Conservation (phyloP, 2,888 invertebrate genomes). For the Phyllotreta striolata region DNA sequence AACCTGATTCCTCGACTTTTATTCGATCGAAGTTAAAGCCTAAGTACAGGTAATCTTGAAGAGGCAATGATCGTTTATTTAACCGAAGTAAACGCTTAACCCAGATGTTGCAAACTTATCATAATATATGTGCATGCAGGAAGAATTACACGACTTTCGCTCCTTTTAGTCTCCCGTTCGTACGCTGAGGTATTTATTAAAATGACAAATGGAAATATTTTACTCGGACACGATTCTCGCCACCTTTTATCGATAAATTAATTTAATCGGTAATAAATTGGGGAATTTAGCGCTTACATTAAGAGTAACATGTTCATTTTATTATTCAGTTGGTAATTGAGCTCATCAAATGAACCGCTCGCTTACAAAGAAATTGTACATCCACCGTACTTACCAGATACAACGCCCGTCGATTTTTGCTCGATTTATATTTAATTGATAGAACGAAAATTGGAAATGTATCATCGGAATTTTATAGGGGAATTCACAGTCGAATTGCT, state of each 20-base stretch:
- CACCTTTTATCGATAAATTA: conserved; percentile 33
- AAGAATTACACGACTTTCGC: conserved; percentile 34
- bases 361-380: too few relatives aligned
- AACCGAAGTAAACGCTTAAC: conserved; percentile 19
- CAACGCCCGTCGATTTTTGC: too few relatives aligned
- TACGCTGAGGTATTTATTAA: conserved; percentile 13
- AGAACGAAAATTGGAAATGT: conserved; percentile 6
- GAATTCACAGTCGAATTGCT: conserved; percentile 31
- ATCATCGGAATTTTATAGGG: neutral
- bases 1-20: too few relatives aligned
- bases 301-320: too few relatives aligned
- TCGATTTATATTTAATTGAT: too few relatives aligned
- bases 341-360: too few relatives aligned
- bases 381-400: too few relatives aligned
- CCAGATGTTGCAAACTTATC: conserved; percentile 27
- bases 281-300: too few relatives aligned
- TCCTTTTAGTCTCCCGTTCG: conserved; percentile 14
- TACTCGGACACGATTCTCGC: conserved; percentile 23
- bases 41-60: too few relatives aligned
- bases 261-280: neutral
- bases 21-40: too few relatives aligned
- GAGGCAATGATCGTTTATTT: too few relatives aligned
- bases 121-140: conserved; percentile 25
- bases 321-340: too few relatives aligned
- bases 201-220: conserved; percentile 22